Percentiles rank a stretch among this genome's conserved stretches.
These are phyloP conservation scores for Gracilinanus agilis DNA, from an alignment of 2,113 vertebrate genomes.

Conservation along the genomic window DNA sequence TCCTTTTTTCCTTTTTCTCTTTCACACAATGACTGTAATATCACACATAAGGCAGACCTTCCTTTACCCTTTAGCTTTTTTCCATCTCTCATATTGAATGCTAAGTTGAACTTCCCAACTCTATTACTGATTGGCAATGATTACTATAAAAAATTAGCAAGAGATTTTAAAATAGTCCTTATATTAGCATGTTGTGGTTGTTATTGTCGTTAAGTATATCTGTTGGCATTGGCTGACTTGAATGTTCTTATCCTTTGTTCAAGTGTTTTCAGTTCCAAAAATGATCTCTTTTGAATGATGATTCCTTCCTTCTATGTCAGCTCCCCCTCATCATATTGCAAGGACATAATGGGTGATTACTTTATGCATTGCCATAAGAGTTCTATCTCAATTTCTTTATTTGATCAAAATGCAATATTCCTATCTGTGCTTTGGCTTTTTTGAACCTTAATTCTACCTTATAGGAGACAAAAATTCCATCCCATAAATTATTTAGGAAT, in stretches of 20 bases:
- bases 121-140: neutral
- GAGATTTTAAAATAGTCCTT: neutral
- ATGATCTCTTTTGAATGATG: neutral
- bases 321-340: neutral
- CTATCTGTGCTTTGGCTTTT: neutral
- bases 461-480: neutral
- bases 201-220: neutral
- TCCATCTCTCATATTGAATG: neutral
- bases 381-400: neutral
- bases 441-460: conserved; percentile 20
- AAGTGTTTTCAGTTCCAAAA: conserved; percentile 15
- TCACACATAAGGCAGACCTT: neutral
- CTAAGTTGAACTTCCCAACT: neutral
- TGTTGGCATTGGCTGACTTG: neutral
- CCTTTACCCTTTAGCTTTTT: neutral
- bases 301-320: neutral
- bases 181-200: neutral
- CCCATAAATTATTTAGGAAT: neutral
- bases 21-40: neutral
- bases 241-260: conserved; percentile 12
- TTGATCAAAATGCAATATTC: conserved; percentile 6
- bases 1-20: neutral
- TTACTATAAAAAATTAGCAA: neutral
- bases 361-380: conserved; percentile 6
- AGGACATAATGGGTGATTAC: neutral